Conservation (phyloP, 2,797 vertebrate genomes). For the Kryptopterus vitreolus region DNA sequence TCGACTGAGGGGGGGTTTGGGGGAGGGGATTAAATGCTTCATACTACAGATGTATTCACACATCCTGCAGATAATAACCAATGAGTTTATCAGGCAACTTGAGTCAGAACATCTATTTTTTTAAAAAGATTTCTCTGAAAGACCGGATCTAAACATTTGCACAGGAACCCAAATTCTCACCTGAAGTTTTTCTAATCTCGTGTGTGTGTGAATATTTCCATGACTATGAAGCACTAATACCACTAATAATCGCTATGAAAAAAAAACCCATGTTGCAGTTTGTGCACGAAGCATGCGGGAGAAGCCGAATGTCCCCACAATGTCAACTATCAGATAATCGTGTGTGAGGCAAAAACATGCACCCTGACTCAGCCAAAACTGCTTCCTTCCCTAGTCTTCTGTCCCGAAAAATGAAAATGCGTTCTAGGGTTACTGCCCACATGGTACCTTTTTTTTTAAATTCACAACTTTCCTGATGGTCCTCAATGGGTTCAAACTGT, state of each 20-base stretch:
- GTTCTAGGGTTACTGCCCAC: conserved; percentile 55
- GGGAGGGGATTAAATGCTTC: not conserved
- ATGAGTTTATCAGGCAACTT: not conserved
- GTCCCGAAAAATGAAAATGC: not conserved
- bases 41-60: not conserved
- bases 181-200: not conserved
- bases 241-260: not conserved
- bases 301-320: not conserved
- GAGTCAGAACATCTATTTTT: no score
- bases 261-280: no score
- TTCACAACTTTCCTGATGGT: conserved; percentile 72
- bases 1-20: conserved; percentile 66
- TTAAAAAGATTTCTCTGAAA: not conserved
- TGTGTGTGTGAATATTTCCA: not conserved
- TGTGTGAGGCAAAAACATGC: not conserved
- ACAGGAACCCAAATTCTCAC: not conserved
- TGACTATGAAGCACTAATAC: not conserved
- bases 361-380: conserved; percentile 23
- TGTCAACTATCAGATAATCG: not conserved
- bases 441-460: not conserved
- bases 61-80: not conserved
- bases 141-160: not conserved
- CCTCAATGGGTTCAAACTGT: conserved; percentile 81
- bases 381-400: not conserved
- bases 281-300: not conserved